Base-by-base conservation (phyloP, 2,888 invertebrate species). In the Drosophila paramelanica region DNA sequence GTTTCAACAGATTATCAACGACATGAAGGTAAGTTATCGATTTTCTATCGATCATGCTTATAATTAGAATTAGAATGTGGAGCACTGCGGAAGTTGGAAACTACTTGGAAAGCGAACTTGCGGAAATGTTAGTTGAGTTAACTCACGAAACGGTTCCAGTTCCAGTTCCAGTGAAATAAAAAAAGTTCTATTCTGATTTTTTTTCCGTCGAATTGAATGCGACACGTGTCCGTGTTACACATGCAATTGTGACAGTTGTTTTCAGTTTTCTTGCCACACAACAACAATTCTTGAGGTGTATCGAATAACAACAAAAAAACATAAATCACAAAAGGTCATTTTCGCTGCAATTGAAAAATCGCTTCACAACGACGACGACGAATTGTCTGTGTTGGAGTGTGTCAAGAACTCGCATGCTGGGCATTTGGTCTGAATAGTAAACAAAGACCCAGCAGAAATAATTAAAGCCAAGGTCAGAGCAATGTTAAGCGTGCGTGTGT, bases 1-100 rank as follows among this genome's bases (percentile, higher is more conserved):
- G 85, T 98, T 98, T 93, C 98, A 98, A 93, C 97, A 97, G 93
- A 97, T 99, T 88, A 96, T 99, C 89, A 96, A 96, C 90, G 99
- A 99, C 93, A 96, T 99, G 97, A 98, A 98, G 97, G 98, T 98
- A 94, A 94, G 95, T 93, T 47, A 51, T 55, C 33, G 43, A 72
- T 58, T 20, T 0, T 17, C 6, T 50, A 55, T 31, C 11, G 14
- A 41, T 53, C n/a, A 45, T 31, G 31, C 31, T 7, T 27, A 2
- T 31, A 7, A 31, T 31, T 17, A 17, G 17, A 17, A 31, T 33
- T 33, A 33, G 36, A 36, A 36, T 31, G 8, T 27, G 20, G 33
- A 36, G 13, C 25, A 20, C 14, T 20, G 33, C 75, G 75, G 67
- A 77, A 75, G 64, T 60, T 10, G 13, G 3, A 23, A 46, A 39